Evolutionary conservation across 2,888 invertebrate genomes (phyloP).

Genomic region (Oligia fasciuncula): DNA sequence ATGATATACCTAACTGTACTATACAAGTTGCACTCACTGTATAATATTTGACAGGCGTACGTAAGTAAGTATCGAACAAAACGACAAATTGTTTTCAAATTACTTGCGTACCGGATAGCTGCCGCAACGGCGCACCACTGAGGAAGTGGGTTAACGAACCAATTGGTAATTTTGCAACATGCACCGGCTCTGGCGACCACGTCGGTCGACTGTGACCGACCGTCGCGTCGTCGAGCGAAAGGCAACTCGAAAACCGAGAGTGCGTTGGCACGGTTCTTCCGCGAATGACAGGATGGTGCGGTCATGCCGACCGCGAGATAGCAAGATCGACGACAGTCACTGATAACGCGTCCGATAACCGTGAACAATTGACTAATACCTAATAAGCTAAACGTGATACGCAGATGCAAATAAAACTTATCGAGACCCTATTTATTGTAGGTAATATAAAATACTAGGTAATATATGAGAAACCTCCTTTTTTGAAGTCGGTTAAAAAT

Average conservation of each 20-base stretch:
- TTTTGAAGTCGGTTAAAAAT: no score
- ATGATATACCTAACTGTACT: constrained; percentile 52
- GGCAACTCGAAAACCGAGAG: constrained; percentile 86
- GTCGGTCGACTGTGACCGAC: constrained; percentile 80
- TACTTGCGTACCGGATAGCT: constrained; percentile 76
- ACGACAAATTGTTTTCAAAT: constrained; percentile 76
- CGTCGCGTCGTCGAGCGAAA: constrained; percentile 79
- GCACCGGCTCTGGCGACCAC: constrained; percentile 78
- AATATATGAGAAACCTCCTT: no score
- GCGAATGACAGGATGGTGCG: constrained; percentile 84
- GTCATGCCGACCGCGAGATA: constrained; percentile 83
- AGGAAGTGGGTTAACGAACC: constrained; percentile 85
- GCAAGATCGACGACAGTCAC: constrained; percentile 82
- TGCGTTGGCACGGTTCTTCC: constrained; percentile 85
- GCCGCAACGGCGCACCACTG: constrained; percentile 72
- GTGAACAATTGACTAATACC: constrained; percentile 72
- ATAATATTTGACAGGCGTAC: constrained; percentile 64
- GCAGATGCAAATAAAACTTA: constrained; percentile 56
- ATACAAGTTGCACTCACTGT: constrained; percentile 57
- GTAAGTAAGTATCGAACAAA: constrained; percentile 46
- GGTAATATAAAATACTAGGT: constrained; percentile 12
- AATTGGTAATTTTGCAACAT: constrained; percentile 85
- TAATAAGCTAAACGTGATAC: constrained; percentile 56
- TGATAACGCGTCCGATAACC: constrained; percentile 85
- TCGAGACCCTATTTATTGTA: constrained; percentile 31